A percentile compares a stretch with the other conserved stretches of the same genome.
Conservation (phyloP, 2,113 vertebrate genomes). For the Phaetusa simplex region DNA sequence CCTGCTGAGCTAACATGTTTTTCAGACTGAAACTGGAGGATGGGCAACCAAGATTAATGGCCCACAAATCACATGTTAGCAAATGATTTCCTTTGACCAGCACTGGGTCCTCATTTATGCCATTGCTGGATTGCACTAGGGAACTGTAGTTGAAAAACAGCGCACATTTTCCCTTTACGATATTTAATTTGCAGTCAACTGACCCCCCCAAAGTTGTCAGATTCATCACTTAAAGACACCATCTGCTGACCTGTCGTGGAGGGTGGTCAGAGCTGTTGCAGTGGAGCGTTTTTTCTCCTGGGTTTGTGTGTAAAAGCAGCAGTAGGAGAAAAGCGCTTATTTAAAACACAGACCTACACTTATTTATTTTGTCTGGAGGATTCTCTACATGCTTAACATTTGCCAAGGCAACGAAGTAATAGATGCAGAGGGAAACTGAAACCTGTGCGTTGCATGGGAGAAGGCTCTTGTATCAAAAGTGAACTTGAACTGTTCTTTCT, state of each 20-base stretch:
- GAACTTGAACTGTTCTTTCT: background rate
- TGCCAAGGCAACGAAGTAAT: background rate
- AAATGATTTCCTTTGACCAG: slow-evolving; percentile 47
- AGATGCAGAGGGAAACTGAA: background rate
- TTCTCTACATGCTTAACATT: background rate
- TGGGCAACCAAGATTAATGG: slow-evolving; percentile 63
- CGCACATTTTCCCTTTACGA: background rate
- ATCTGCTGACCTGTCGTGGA: slow-evolving; percentile 42
- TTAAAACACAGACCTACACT: background rate
- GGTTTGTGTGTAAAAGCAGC: background rate
- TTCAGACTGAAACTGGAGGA: slow-evolving; percentile 26
- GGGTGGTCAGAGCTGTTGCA: background rate
- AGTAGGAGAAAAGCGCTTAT: background rate
- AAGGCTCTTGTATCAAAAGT: background rate
- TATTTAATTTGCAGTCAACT: slow-evolving; percentile 42
- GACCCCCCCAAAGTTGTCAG: slow-evolving; percentile 20
- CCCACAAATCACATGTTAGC: background rate
- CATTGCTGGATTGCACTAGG: background rate
- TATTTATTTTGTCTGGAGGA: background rate
- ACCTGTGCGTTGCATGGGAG: background rate
- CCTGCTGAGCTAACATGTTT: slow-evolving; percentile 68
- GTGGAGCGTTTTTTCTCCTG: background rate
- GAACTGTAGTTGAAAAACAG: background rate
- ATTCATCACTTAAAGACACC: slow-evolving; percentile 50
- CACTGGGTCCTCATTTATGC: slow-evolving; percentile 12